Conservation (phyloP, 2,888 invertebrate species). For the Drosophila conformis region DNA sequence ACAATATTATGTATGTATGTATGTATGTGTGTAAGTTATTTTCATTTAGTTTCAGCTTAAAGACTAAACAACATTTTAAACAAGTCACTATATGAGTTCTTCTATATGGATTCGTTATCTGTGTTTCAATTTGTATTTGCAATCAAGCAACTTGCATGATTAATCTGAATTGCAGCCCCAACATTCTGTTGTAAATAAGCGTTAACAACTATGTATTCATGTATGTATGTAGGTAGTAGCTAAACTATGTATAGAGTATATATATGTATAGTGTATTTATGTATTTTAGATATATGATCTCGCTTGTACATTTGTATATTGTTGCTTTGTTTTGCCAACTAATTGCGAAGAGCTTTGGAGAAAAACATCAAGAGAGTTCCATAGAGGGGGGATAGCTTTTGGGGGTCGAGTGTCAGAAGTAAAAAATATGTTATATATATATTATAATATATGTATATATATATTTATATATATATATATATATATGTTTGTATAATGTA, state of each 20-base stretch:
- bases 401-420: slow-evolving; percentile 34
- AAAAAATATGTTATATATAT: slow-evolving; percentile 54
- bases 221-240: slow-evolving; percentile 21
- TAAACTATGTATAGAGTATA: slow-evolving; percentile 27
- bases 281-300: slow-evolving; percentile 28
- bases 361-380: slow-evolving; percentile 46
- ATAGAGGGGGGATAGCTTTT: slow-evolving; percentile 31
- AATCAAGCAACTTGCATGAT: not conserved
- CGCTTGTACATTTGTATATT: slow-evolving; percentile 30
- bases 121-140: slow-evolving; percentile 30
- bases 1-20: slow-evolving; percentile 57
- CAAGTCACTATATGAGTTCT: slow-evolving; percentile 67
- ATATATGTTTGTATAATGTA: slow-evolving; percentile 40
- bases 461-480: slow-evolving; percentile 40
- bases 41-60: slow-evolving; percentile 63
- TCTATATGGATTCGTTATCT: slow-evolving; percentile 30
- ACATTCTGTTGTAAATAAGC: slow-evolving; percentile 64
- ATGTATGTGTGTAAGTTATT: slow-evolving; percentile 33
- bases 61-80: slow-evolving; percentile 76
- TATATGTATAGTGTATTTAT: slow-evolving; percentile 22
- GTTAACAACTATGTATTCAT: slow-evolving; percentile 44
- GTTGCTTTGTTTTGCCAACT: slow-evolving; percentile 38
- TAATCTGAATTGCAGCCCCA: slow-evolving; percentile 47
- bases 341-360: slow-evolving; percentile 43
- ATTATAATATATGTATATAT: slow-evolving; percentile 10